These are phyloP conservation scores for Gasterosteus aculeatus DNA, from an alignment of 2,113 vertebrate genomes.

Conservation along the genomic window DNA sequence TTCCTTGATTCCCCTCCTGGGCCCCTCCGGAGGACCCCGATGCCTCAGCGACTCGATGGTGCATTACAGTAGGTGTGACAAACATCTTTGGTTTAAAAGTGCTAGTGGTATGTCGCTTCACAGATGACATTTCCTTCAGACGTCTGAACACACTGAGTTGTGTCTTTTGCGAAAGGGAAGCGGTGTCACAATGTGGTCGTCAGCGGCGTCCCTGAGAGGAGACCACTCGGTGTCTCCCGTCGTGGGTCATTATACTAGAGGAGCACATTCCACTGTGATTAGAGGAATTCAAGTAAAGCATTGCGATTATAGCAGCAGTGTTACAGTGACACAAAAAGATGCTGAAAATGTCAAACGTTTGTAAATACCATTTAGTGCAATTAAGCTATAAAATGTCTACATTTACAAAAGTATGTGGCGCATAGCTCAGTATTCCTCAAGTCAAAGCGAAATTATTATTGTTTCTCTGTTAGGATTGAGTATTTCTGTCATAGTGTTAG, in stretches of 20 bases:
- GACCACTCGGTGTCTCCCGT: constrained; percentile 32
- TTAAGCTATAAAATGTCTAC: not conserved
- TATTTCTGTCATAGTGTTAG: not conserved
- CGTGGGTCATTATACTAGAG: constrained; percentile 4
- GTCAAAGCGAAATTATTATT: not conserved
- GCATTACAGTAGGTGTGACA: constrained; percentile 78
- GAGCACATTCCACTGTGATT: constrained; percentile 39
- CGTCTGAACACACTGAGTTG: constrained; percentile 70
- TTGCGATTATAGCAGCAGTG: constrained; percentile 11
- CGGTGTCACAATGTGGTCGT: constrained; percentile 54
- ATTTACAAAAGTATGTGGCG: not conserved
- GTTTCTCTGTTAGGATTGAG: not conserved
- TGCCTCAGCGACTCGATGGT: constrained; percentile 67
- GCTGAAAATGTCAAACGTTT: constrained; percentile 16
- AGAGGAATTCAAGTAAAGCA: constrained; percentile 9
- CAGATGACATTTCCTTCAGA: constrained; percentile 65
- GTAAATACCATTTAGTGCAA: not conserved
- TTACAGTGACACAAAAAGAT: constrained; percentile 6
- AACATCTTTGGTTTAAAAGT: constrained; percentile 74
- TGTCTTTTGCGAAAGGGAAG: constrained; percentile 60
- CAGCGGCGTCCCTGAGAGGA: constrained; percentile 31
- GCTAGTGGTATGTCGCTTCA: constrained; percentile 67
- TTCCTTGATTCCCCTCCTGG: constrained; percentile 79
- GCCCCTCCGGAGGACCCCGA: constrained; percentile 64
- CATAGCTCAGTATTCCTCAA: not conserved